A percentile compares a stretch with the other conserved stretches of the same genome.
phyloP scores from a whole-genome alignment of 2,888 invertebrate species.

The Gortyna flavago region DNA sequence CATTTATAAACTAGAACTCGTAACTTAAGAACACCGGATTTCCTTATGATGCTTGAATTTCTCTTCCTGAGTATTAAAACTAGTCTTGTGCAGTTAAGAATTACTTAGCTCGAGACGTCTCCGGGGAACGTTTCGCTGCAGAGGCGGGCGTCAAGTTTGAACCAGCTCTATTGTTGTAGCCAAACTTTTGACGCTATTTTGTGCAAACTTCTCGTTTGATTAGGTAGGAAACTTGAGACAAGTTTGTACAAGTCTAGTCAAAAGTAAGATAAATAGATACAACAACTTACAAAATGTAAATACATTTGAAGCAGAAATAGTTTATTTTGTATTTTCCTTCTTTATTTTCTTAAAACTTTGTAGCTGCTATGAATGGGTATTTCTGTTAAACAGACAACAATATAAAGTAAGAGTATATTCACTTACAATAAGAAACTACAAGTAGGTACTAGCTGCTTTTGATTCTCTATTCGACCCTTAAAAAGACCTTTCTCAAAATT shows the following conservation, averaged over 20 bases:
- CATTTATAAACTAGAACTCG: slow-evolving; percentile 51
- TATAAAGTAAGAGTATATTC: slow-evolving; percentile 49
- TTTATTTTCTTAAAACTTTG: slow-evolving; percentile 46
- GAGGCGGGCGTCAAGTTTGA: slow-evolving; percentile 71
- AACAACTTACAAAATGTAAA: slow-evolving; percentile 59
- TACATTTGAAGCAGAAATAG: slow-evolving; percentile 45
- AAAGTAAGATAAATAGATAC: slow-evolving; percentile 70
- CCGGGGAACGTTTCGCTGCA: slow-evolving; percentile 69
- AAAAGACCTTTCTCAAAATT: slow-evolving; percentile 56
- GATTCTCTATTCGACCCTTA: slow-evolving; percentile 61
- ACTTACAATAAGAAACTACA: slow-evolving; percentile 40
- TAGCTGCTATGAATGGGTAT: slow-evolving; percentile 28
- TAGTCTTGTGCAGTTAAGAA: slow-evolving; percentile 64
- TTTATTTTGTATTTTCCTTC: slow-evolving; percentile 38
- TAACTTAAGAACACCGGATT: slow-evolving; percentile 54
- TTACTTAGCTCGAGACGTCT: slow-evolving; percentile 67
- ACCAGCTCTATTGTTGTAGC: slow-evolving; percentile 70
- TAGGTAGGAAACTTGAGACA: slow-evolving; percentile 78
- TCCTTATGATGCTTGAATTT: slow-evolving; percentile 58
- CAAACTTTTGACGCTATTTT: slow-evolving; percentile 84
- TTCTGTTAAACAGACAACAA: slow-evolving; percentile 40
- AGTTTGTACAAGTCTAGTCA: slow-evolving; percentile 68
- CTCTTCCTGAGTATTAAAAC: slow-evolving; percentile 62
- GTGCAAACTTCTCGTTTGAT: slow-evolving; percentile 83
- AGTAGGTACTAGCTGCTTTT: slow-evolving; percentile 44